Base-by-base conservation (phyloP, 2,113 vertebrate species). In the Corythoichthys haematopterus region DNA sequence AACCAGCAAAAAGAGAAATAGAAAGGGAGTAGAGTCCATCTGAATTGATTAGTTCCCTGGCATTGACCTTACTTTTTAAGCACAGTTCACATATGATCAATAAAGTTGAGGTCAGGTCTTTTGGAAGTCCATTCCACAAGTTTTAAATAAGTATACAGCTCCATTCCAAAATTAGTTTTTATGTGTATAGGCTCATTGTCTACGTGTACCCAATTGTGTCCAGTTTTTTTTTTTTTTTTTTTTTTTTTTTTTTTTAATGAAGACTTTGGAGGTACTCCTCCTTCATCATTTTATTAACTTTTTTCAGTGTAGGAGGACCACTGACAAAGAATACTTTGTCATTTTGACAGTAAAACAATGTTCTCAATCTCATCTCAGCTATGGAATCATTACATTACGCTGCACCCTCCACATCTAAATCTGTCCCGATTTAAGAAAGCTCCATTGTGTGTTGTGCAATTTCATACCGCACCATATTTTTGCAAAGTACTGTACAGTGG, bases 391-490 rank as follows among this genome's bases (percentile, higher is more conserved):
- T 28, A 28, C 20, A 28, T 28, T 28, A 28, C 20, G 1, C 20
- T 28, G 20, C 20, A 28, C 20, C 20, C 20, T 28, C 20, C 20
- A 28, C 65, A 38, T 74, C 64, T 66, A 76, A 82, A 74, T 78
- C 77, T 76, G 40, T 68, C 20, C 64, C 47, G 35, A 53, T 53
- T 53, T 10, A 20, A 53, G 73, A 66, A 66, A 69, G 66, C 58
- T 33, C 67, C 63, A 70, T 63, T 68, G 74, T 70, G 61, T 37
- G 14, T 71, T 76, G 72, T 71, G 28, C 46, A 48, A 20, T 60
- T 69, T 64, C 47, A 46, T 51, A 69, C 35, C 47, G 53, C 40
- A 61, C 62, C 71, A 68, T 40, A 69, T 59, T 77, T 60, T 60
- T 60, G 53, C 60, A n/a, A 68, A 66, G 48, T 43, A 71, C 4